Evolutionary conservation across 2,797 vertebrate genomes (phyloP), one percentile per base, ranked within the genome.

Genomic region (Rhinophrynus dorsalis): DNA sequence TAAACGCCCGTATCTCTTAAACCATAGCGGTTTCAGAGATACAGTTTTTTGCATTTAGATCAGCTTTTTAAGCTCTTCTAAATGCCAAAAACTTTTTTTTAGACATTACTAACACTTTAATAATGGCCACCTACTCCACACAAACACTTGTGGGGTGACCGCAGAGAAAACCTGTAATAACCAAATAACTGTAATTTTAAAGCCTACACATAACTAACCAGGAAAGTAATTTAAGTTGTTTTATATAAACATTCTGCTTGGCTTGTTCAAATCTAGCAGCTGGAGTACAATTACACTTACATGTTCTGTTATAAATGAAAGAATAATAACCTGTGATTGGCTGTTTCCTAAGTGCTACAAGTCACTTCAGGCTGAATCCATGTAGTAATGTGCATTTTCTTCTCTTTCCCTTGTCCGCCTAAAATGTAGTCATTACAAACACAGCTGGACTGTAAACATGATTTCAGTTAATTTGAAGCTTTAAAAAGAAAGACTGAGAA

Each of bases 121-220:
- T n/a, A n/a, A n/a, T n/a, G n/a, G n/a, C n/a, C n/a, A n/a, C n/a
- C n/a, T n/a, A n/a, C n/a, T n/a, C n/a, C n/a, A n/a, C n/a, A n/a
- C n/a, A n/a, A n/a, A n/a, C n/a, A n/a, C 9, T 30, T 4, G 29
- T 30, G 29, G 9, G 29, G 9, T 24, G 88, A 30, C 29, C 9
- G 29, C 4, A 9, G 29, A 30, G 9, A 4, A 30, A 4, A 9
- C 9, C 9, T 30, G 29, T 24, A 23, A 18, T 50, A 8, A 40
- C 12, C 12, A 12, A n/a, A 12, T 40, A n/a, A 40, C 10, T 40
- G 37, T 2, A 8, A 9, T 48, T 24, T 48, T 48, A 48, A 9
- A 48, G 9, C 45, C 18, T 48, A 26, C 45, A 24, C 45, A 23
- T 48, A 23, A 48, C 45, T 1, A 18, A 11, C 11, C 12, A 23